Conservation (phyloP, 2,113 vertebrate species). For the Urocolius indicus region DNA sequence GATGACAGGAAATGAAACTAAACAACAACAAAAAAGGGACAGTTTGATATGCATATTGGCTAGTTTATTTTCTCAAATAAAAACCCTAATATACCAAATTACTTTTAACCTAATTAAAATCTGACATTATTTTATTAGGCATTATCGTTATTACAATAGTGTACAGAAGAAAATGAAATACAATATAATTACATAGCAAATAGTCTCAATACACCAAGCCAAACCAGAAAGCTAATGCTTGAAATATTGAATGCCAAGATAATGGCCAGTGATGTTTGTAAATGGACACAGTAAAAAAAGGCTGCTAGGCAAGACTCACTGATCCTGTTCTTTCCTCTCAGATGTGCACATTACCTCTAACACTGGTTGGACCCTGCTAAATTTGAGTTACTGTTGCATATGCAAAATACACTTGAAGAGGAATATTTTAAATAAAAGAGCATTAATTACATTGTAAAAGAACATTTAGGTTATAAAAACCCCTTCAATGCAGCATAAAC, state of each 20-base stretch:
- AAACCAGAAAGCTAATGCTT: slow-evolving; percentile 48
- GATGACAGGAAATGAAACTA: slow-evolving; percentile 4
- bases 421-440: slow-evolving; percentile 13
- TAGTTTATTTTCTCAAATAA: slow-evolving; percentile 52
- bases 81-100: slow-evolving; percentile 20
- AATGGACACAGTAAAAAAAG: background rate
- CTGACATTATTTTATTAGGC: slow-evolving; percentile 56
- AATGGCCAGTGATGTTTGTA: slow-evolving; percentile 16
- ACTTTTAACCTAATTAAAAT: slow-evolving; percentile 66
- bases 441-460: background rate
- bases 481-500: background rate
- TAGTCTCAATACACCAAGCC: background rate
- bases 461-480: slow-evolving; percentile 1
- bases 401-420: background rate
- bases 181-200: slow-evolving; percentile 56
- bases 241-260: slow-evolving; percentile 30
- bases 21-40: background rate
- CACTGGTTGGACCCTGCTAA: background rate
- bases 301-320: background rate
- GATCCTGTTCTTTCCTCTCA: background rate
- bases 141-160: slow-evolving; percentile 36
- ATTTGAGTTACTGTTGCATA: background rate
- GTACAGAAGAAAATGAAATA: slow-evolving; percentile 57
- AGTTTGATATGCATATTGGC: background rate
- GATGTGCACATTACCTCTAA: background rate